phyloP scores from a whole-genome alignment of 2,888 invertebrate genomes.

The Lithodes maja region DNA sequence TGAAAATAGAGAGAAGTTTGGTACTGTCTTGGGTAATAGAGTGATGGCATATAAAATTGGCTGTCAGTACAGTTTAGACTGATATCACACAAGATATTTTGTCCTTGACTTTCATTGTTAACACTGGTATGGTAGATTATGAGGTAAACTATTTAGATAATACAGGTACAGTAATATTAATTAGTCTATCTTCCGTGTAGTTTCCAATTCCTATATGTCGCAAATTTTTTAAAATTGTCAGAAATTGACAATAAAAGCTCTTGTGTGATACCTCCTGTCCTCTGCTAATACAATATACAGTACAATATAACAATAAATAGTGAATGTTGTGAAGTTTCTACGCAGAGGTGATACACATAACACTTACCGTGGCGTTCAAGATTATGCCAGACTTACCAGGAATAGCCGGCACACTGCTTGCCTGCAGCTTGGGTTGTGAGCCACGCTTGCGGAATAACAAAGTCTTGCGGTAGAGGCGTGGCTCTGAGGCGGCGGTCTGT shows the following conservation, averaged over 20 bases:
- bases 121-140: too few relatives aligned
- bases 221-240: too few relatives aligned
- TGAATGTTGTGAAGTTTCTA: too few relatives aligned
- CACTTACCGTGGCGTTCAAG: slow-evolving; percentile 6
- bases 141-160: too few relatives aligned
- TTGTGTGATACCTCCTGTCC: too few relatives aligned
- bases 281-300: too few relatives aligned
- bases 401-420: slow-evolving; percentile 60
- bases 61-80: background rate
- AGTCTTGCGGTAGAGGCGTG: slow-evolving; percentile 70
- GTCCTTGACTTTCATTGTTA: too few relatives aligned
- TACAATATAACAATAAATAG: too few relatives aligned
- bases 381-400: slow-evolving; percentile 48
- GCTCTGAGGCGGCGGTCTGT: slow-evolving; percentile 74
- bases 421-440: slow-evolving; percentile 66
- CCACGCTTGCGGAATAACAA: slow-evolving; percentile 69
- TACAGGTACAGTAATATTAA: too few relatives aligned
- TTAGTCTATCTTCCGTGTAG: too few relatives aligned
- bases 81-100: background rate
- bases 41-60: slow-evolving; percentile 20
- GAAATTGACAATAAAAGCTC: too few relatives aligned
- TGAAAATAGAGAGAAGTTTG: background rate
- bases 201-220: too few relatives aligned
- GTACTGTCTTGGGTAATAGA: background rate
- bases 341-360: background rate